Evolutionary conservation across 2,888 invertebrate genomes (phyloP).

Genomic region (Harmothoe impar): DNA sequence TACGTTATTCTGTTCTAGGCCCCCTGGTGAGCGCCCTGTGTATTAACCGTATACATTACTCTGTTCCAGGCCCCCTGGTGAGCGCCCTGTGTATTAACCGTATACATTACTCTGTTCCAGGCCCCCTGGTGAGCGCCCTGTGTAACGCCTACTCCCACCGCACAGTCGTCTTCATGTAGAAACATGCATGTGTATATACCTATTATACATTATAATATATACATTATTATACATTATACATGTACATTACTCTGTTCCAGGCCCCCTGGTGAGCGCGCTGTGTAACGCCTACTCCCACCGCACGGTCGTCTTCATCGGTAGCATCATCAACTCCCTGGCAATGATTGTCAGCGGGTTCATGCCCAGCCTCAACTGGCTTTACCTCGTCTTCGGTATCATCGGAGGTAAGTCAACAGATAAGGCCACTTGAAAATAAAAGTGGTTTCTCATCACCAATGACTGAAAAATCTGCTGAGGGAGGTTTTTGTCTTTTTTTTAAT

Average conservation of each 20-base stretch:
- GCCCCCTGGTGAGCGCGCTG: constrained; percentile 53
- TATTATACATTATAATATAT: no score
- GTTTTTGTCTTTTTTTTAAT: no score
- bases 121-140: constrained; percentile 38
- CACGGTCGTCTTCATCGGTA: not conserved
- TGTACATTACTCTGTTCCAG: not conserved
- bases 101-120: not conserved
- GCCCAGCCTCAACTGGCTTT: constrained; percentile 20
- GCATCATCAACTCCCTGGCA: not conserved
- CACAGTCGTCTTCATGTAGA: not conserved
- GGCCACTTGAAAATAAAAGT: no score
- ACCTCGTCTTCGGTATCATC: constrained; percentile 25
- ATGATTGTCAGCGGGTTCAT: constrained; percentile 26
- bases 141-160: constrained; percentile 53
- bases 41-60: not conserved
- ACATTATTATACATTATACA: not conserved
- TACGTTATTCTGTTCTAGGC: not conserved
- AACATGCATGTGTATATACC: no score
- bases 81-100: constrained; percentile 23
- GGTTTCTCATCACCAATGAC: no score
- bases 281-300: constrained; percentile 55
- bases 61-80: not conserved
- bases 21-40: constrained; percentile 46
- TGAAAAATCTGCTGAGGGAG: no score
- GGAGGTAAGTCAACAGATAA: constrained; percentile 46